phyloP scores from a whole-genome alignment of 2,797 vertebrate genomes.

The Artibeus jamaicensis region DNA sequence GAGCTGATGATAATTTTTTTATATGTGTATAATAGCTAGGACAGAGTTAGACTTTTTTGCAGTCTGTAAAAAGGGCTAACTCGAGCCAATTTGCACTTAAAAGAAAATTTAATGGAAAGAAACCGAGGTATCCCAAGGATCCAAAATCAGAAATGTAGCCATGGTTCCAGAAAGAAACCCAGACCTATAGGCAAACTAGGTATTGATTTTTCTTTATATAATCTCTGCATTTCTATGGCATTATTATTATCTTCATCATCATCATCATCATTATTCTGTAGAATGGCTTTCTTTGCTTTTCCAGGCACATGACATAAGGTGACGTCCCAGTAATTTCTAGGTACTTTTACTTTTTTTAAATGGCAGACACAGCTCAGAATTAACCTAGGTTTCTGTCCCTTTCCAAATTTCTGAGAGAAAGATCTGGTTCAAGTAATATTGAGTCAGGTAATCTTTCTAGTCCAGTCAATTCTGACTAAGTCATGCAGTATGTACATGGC shows the following conservation, averaged over 20 bases:
- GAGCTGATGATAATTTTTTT: not conserved
- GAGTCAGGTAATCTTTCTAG: not conserved
- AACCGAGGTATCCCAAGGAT: not conserved
- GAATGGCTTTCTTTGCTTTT: conserved; percentile 18
- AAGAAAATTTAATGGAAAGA: conserved; percentile 24
- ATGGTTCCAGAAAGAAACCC: conserved; percentile 12
- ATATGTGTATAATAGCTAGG: not conserved
- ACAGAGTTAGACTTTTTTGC: not conserved
- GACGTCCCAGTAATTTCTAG: not conserved
- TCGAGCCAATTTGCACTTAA: not conserved
- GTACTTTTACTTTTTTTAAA: not conserved
- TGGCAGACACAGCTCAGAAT: not conserved
- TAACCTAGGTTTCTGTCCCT: not conserved
- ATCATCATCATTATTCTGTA: not conserved
- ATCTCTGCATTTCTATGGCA: not conserved
- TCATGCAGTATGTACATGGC: not conserved
- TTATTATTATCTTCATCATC: no score
- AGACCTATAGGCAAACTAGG: not conserved
- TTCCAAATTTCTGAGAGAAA: conserved; percentile 1
- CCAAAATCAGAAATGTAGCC: not conserved
- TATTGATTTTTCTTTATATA: not conserved
- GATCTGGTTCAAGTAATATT: not conserved
- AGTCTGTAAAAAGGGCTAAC: not conserved
- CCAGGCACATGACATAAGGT: not conserved
- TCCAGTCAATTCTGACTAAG: not conserved